Conservation (phyloP, 2,797 vertebrate genomes). For the Rhinophrynus dorsalis region DNA sequence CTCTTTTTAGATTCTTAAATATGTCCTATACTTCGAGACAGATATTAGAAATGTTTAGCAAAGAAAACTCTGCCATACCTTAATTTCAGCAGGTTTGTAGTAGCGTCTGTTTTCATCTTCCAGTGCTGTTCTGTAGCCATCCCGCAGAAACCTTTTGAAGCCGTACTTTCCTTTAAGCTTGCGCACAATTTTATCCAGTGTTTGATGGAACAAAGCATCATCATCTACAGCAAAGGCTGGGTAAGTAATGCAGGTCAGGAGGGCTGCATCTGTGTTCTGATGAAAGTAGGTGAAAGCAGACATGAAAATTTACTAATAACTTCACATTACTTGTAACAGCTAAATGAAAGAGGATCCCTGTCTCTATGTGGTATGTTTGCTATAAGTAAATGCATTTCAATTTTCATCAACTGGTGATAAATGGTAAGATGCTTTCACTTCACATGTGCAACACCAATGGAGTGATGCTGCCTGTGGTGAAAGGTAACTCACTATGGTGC, state of each 20-base stretch:
- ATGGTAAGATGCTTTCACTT: too few species aligned
- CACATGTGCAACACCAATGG: too few species aligned
- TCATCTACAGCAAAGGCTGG: slow-evolving; percentile 97
- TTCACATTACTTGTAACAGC: neutral
- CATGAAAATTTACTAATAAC: neutral
- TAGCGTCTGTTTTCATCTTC: slow-evolving; percentile 87
- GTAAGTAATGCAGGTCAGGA: slow-evolving; percentile 94
- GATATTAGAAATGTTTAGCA: too few species aligned
- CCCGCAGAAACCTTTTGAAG: slow-evolving; percentile 92
- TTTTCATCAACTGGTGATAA: too few species aligned
- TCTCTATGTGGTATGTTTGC: too few species aligned
- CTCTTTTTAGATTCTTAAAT: too few species aligned
- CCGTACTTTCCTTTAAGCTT: slow-evolving; percentile 92
- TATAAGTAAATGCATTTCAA: too few species aligned
- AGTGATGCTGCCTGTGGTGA: too few species aligned
- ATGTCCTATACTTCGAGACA: too few species aligned
- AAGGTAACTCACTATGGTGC: too few species aligned
- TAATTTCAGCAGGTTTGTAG: slow-evolving; percentile 96
- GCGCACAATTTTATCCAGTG: slow-evolving; percentile 90
- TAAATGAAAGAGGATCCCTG: neutral
- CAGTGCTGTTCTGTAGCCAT: slow-evolving; percentile 89
- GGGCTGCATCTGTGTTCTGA: slow-evolving; percentile 93
- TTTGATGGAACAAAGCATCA: slow-evolving; percentile 88
- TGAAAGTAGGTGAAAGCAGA: neutral
- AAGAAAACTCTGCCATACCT: slow-evolving; percentile 71